These are phyloP conservation scores for Pyrocoelia pectoralis DNA, from an alignment of 2,888 invertebrate genomes.

Conservation along the genomic window DNA sequence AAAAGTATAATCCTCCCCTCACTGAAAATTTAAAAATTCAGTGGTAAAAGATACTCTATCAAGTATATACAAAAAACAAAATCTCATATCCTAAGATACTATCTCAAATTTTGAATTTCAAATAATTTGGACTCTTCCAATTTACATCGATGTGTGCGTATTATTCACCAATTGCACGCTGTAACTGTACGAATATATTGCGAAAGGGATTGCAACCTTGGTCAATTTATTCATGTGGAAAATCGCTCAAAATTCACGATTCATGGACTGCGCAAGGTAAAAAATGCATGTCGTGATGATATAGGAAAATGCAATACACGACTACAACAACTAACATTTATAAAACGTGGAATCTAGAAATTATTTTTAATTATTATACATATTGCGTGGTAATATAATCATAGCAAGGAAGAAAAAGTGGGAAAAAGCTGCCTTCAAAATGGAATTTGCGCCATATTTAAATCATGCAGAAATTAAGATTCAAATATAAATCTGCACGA, in stretches of 20 bases:
- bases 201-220: too few relatives aligned
- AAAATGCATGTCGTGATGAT: constrained; percentile 15
- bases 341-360: constrained; percentile 51
- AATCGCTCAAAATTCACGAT: not conserved
- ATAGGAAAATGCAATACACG: constrained; percentile 44
- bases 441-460: constrained; percentile 20
- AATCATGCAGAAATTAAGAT: constrained; percentile 27
- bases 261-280: not conserved
- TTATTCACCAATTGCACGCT: too few relatives aligned
- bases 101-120: too few relatives aligned
- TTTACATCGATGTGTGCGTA: too few relatives aligned
- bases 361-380: constrained; percentile 53
- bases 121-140: too few relatives aligned
- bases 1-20: too few relatives aligned
- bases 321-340: constrained; percentile 54
- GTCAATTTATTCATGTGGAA: too few relatives aligned
- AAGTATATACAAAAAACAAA: too few relatives aligned
- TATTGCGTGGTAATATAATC: constrained; percentile 50
- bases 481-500: constrained; percentile 32
- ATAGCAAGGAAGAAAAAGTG: constrained; percentile 10
- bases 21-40: too few relatives aligned
- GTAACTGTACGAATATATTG: too few relatives aligned
- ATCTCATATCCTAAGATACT: too few relatives aligned
- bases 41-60: too few relatives aligned
- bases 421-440: constrained; percentile 28